Evolutionary conservation across 2,888 invertebrate genomes (phyloP).

Genomic region (Lordiphosa andalusiaca): DNA sequence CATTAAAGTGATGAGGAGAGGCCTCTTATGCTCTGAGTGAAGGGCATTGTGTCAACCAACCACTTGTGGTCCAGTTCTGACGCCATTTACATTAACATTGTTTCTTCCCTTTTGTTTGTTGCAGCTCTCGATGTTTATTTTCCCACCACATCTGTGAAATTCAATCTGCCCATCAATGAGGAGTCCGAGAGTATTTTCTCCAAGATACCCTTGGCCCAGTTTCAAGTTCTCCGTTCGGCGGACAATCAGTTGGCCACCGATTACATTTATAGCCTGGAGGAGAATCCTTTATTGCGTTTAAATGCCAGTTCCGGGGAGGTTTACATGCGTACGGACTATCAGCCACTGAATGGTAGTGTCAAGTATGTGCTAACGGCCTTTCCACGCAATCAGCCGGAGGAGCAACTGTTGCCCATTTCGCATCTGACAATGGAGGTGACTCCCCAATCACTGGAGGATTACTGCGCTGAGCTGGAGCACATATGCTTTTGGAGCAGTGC

Average conservation of each 20-base stretch:
- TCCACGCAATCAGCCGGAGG: conserved; percentile 40
- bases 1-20: too few species aligned
- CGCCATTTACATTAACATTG: conserved; percentile 20
- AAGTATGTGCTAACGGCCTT: conserved; percentile 75
- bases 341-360: conserved; percentile 49
- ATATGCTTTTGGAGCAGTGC: conserved; percentile 78
- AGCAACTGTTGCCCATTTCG: conserved; percentile 60
- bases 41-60: conserved; percentile 22
- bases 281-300: conserved; percentile 67
- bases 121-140: conserved; percentile 78
- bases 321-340: conserved; percentile 74
- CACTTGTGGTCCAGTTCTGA: conserved; percentile 45
- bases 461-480: conserved; percentile 74
- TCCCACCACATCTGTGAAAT: conserved; percentile 76
- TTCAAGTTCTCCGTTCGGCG: conserved; percentile 73
- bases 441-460: conserved; percentile 64
- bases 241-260: conserved; percentile 63
- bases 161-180: conserved; percentile 78
- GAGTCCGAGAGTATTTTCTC: conserved; percentile 78
- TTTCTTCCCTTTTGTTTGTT: conserved; percentile 15
- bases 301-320: conserved; percentile 77
- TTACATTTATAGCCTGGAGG: conserved; percentile 77
- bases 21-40: conserved; percentile 15
- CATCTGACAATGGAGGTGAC: conserved; percentile 75
- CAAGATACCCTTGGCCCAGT: conserved; percentile 78